These are phyloP conservation scores for Myodes glareolus DNA, from an alignment of 2,113 vertebrate genomes.

Conservation along the genomic window DNA sequence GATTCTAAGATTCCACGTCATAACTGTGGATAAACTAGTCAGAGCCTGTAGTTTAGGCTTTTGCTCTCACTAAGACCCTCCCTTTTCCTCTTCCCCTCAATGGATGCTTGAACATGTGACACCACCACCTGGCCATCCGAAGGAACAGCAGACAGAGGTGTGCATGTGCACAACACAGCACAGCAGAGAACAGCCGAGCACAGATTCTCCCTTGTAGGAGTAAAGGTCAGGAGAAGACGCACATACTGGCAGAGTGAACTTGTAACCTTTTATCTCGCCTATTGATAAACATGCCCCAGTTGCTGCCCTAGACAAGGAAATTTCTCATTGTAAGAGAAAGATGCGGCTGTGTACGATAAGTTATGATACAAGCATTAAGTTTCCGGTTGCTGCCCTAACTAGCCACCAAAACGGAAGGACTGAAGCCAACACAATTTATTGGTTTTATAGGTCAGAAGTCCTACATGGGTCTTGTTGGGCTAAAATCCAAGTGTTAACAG, in stretches of 20 bases:
- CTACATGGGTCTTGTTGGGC: too few species aligned
- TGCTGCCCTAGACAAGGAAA: neutral
- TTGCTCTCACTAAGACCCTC: neutral
- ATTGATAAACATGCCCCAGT: neutral
- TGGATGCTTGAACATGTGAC: neutral
- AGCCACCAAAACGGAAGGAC: neutral
- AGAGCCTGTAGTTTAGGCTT: neutral
- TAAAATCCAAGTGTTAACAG: neutral
- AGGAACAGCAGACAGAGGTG: neutral
- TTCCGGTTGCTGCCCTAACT: neutral
- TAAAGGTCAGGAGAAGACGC: too few species aligned
- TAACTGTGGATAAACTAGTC: neutral
- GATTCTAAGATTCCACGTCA: neutral
- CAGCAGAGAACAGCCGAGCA: neutral
- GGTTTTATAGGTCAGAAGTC: neutral
- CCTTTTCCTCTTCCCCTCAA: neutral
- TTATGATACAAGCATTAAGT: neutral
- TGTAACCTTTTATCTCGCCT: neutral
- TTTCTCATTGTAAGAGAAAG: neutral
- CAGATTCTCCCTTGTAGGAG: neutral
- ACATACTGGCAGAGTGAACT: neutral
- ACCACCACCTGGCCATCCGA: neutral
- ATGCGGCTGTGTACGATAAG: neutral
- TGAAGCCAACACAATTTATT: neutral
- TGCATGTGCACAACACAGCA: fast-evolving